Evolutionary conservation across 1,140 invertebrate genomes (phyloP), one percentile per base, ranked within the genome.

Genomic region (Apocrypta bakeri): DNA sequence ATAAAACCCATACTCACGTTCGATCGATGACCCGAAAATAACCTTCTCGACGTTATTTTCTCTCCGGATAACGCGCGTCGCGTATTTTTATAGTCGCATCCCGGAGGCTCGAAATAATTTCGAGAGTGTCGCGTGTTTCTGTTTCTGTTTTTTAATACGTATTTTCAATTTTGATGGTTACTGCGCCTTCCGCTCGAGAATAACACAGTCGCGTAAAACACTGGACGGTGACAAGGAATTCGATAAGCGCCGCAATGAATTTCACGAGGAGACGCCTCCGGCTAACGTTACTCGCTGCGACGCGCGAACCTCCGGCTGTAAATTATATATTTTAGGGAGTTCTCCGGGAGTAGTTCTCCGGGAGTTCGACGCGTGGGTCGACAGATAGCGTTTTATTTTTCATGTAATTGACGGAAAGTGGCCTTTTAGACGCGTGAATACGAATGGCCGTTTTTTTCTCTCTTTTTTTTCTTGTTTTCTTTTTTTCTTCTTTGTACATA

Each of bases 181-280:
- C 48, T 21, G 48, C n/a, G 48, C 33, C 29, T 69, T 37, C 68
- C 21, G 68, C 14, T 33, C 24, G n/a, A 6, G 17, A n/a, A 6
- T 21, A 3, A 17, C 42, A 0, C 2, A 12, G 21, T n/a, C 48
- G 68, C 21, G 17, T 69, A 69, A 69, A 69, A 69, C 31, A 69
- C 29, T 31, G 3, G 3, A 7, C 48, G 17, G 68, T 17, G 68
- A 33, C 17, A 33, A 69, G 68, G 29, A 69, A 69, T 69, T 69
- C 29, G 68, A 69, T 69, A 69, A 69, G 29, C 29, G 14, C 48
- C 48, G 48, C 29, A 56, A 1, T 69, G 29, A 69, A 69, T 63
- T 31, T 75, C n/a, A 75, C 24, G 27, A 17, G n/a, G 11, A 17
- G 33, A 61, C 48, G 56, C 74, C n/a, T 37, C 24, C 37, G 21